Conservation (phyloP, 2,888 invertebrate genomes). For the Drosophila peninsularis region DNA sequence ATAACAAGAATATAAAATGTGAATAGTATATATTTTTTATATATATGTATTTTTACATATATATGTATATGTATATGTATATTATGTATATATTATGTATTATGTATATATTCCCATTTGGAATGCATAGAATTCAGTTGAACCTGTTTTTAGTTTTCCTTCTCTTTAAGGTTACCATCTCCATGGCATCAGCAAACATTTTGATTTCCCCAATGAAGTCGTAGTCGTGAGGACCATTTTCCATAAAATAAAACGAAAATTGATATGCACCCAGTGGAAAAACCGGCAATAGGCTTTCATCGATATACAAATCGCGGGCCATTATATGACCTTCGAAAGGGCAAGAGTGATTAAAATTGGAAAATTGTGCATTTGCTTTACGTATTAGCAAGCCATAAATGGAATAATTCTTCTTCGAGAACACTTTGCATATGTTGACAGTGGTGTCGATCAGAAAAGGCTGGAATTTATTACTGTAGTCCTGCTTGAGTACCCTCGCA, state of each 20-base stretch:
- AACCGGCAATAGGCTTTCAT: not conserved
- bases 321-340: not conserved
- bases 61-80: too few species aligned
- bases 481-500: conserved; percentile 3
- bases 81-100: too few species aligned
- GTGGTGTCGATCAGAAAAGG: conserved; percentile 13
- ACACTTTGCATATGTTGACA: conserved; percentile 4
- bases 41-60: too few species aligned
- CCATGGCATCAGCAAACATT: not conserved
- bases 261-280: conserved; percentile 1
- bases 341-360: conserved; percentile 19
- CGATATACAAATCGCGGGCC: conserved; percentile 10
- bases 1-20: too few species aligned
- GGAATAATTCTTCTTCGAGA: not conserved
- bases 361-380: not conserved
- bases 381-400: conserved; percentile 3
- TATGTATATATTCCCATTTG: too few species aligned
- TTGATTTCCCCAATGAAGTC: not conserved
- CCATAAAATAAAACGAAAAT: not conserved
- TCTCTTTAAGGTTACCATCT: not conserved
- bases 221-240: too few species aligned
- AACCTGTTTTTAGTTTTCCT: not conserved
- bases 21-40: too few species aligned
- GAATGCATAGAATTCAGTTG: too few species aligned
- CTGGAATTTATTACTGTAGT: conserved; percentile 19